Base-by-base conservation (phyloP, 2,113 vertebrate genomes). In the Oryzias curvinotus region DNA sequence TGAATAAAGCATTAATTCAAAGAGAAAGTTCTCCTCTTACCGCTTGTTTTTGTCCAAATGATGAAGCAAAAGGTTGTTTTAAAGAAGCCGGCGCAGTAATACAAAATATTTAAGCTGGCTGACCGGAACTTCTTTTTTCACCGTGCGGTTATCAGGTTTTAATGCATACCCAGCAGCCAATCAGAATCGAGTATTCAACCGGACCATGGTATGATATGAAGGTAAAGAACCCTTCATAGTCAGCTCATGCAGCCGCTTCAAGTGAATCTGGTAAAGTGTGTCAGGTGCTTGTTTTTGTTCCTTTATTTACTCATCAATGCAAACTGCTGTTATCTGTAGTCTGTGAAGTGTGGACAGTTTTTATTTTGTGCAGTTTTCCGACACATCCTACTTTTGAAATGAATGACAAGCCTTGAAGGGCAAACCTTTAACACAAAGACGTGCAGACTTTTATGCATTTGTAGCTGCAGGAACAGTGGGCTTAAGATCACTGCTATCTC, bases 391-490 rank as follows among this genome's bases (percentile, higher is more conserved):
- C 75, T 68, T 47, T 54, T 52, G 57, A 68, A 77, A 69, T 23
- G 45, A 74, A 62, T 68, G 72, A 78, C 69, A 71, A 80, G 67
- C 66, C 81, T 74, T 1, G 43, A 17, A 77, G n/a, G n/a, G 73
- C 45, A 1, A 66, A 70, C 60, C 56, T 50, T 17, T 45, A 21
- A 10, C 65, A 52, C 16, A 17, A 59, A 3, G 21, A 30, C 26
- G 26, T 52, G 26, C 71, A 56, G 57, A 62, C 14, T 16, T 8
- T 56, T 41, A 62, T 64, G 54, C 18, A 17, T 50, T 52, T 43
- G 16, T 62, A 19, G 49, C 18, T 28, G 21, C 23, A 21, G 21
- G 46, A 47, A 52, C 60, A 2, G 28, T 10, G 62, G 61, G 62
- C 47, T 26, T 23, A 3, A 59, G 82, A 78, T 78, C 77, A 76